Conservation (phyloP, 2,113 vertebrate species). For the Manacus vitellinus region DNA sequence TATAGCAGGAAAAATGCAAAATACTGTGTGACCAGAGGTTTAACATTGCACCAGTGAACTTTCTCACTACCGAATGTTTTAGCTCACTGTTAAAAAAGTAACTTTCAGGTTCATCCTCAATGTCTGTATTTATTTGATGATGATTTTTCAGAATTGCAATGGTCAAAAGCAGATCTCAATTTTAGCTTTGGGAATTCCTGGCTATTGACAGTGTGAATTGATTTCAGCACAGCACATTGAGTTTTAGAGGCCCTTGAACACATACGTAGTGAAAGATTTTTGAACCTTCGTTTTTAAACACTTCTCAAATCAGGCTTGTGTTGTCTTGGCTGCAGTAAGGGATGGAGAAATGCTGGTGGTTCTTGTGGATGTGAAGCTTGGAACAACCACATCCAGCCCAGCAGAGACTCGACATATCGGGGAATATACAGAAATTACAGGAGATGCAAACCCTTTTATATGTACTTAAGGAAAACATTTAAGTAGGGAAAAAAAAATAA, state of each 20-base stretch:
- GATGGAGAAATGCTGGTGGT: background rate
- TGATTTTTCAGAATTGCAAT: background rate
- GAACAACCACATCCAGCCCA: background rate
- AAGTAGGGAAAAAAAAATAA: background rate
- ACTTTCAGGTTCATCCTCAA: background rate
- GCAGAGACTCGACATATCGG: background rate
- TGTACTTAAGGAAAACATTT: background rate
- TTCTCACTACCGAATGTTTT: background rate
- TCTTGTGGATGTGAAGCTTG: background rate
- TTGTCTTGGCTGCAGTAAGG: rapidly evolving
- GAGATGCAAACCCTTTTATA: background rate
- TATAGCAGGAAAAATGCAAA: background rate
- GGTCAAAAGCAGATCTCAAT: background rate
- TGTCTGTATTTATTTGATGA: background rate
- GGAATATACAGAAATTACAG: background rate
- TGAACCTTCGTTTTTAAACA: background rate
- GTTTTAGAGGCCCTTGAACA: background rate
- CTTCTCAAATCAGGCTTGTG: background rate
- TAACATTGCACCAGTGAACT: background rate
- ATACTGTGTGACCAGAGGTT: background rate
- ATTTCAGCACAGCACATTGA: constrained; percentile 35
- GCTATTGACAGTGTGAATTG: background rate
- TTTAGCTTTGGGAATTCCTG: background rate
- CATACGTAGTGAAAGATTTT: rapidly evolving
- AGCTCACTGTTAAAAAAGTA: background rate